phyloP scores from a whole-genome alignment of 2,888 invertebrate genomes.

The Drosophila vallismaia region DNA sequence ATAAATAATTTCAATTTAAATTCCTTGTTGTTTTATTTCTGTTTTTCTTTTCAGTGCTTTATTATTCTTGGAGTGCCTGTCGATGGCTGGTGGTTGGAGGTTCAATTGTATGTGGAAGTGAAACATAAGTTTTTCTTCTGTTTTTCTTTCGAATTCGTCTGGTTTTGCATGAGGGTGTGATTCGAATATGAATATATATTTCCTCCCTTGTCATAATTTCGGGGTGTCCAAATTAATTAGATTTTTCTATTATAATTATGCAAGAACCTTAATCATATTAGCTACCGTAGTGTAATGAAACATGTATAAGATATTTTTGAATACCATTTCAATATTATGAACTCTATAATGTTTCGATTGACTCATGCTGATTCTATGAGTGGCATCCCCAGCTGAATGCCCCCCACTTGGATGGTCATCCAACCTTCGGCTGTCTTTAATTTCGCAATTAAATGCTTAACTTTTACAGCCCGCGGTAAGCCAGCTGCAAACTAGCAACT shows the following conservation, averaged over 20 bases:
- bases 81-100: conserved; percentile 6
- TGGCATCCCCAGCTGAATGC: not conserved
- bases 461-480: conserved; percentile 68
- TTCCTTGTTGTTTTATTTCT: conserved; percentile 63
- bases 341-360: not conserved
- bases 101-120: conserved; percentile 59
- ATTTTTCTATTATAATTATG: conserved; percentile 1
- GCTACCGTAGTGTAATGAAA: no score
- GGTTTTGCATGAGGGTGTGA: conserved; percentile 11
- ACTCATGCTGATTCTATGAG: not conserved
- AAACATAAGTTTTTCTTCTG: conserved; percentile 71
- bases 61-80: conserved; percentile 24
- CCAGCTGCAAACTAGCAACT: conserved; percentile 56
- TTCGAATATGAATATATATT: not conserved
- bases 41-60: conserved; percentile 30
- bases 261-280: no score
- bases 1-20: conserved; percentile 81
- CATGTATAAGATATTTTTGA: no score
- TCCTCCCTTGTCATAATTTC: conserved; percentile 19
- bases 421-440: conserved; percentile 64
- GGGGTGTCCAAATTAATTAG: conserved; percentile 41
- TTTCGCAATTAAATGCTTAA: conserved; percentile 78
- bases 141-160: conserved; percentile 59
- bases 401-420: not conserved
- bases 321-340: not conserved